These are phyloP conservation scores for Aspiorhynchus laticeps DNA, from an alignment of 2,113 vertebrate genomes.

Conservation along the genomic window DNA sequence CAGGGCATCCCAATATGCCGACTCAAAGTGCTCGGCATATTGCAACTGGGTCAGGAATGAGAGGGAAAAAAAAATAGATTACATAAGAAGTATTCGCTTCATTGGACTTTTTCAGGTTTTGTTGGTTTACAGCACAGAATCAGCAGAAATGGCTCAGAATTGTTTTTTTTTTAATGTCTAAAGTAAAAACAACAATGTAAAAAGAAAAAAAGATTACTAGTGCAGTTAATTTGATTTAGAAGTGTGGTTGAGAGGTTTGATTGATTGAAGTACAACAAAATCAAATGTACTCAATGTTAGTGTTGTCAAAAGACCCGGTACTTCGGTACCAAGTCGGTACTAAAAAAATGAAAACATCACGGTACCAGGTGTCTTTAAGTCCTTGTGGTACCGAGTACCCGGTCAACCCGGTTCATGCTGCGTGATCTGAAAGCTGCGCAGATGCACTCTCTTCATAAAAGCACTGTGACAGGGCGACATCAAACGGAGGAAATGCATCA, in stretches of 20 bases:
- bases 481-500: too few relatives aligned
- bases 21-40: background rate
- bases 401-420: too few relatives aligned
- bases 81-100: background rate
- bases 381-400: too few relatives aligned
- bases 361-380: too few relatives aligned
- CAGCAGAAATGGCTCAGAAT: background rate
- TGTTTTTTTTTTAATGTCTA: too few relatives aligned
- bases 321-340: too few relatives aligned
- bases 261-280: background rate
- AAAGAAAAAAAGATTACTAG: background rate
- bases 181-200: too few relatives aligned
- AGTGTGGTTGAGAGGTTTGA: background rate
- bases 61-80: background rate
- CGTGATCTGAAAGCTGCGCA: too few relatives aligned
- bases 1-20: constrained; percentile 6
- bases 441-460: too few relatives aligned
- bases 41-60: background rate
- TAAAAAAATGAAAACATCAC: too few relatives aligned
- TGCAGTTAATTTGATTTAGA: background rate
- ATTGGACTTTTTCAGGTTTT: background rate
- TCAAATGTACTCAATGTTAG: background rate
- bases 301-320: too few relatives aligned
- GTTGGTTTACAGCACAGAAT: background rate
- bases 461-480: too few relatives aligned